Evolutionary conservation across 2,797 vertebrate genomes (phyloP).

Genomic region (Poliocrania exsul): DNA sequence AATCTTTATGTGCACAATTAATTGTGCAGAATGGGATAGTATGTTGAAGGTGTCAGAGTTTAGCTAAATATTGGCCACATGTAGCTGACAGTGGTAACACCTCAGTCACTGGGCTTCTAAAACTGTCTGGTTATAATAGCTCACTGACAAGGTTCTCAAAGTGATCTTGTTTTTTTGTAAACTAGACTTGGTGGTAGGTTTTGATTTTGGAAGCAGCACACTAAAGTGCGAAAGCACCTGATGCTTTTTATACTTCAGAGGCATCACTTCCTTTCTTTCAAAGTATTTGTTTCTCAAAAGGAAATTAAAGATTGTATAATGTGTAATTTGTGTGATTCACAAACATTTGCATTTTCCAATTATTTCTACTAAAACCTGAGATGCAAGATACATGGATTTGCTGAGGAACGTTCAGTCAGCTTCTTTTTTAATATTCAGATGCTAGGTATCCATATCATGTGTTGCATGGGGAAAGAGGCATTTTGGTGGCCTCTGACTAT

Average conservation of each 20-base stretch:
- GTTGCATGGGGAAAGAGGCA: background rate
- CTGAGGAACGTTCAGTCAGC: background rate
- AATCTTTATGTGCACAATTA: background rate
- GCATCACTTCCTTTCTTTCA: background rate
- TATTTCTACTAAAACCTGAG: constrained; percentile 27
- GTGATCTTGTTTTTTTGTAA: constrained; percentile 1
- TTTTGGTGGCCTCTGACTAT: background rate
- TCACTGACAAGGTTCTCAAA: background rate
- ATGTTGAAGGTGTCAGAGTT: background rate
- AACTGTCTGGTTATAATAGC: background rate
- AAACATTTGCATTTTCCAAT: constrained; percentile 46
- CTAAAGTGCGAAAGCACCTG: background rate
- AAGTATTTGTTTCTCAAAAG: constrained; percentile 36
- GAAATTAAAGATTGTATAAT: constrained; percentile 23
- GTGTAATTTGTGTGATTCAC: background rate
- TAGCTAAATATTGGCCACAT: background rate
- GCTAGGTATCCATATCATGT: background rate
- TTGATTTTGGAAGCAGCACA: background rate
- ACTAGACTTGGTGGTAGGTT: background rate
- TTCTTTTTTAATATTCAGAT: background rate
- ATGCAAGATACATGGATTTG: background rate
- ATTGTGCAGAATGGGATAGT: background rate
- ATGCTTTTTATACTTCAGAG: background rate
- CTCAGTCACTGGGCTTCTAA: background rate
- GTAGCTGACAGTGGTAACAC: background rate